Base-by-base conservation (phyloP, 1,140 invertebrate genomes). In the Ceratosolen fusciceps region DNA sequence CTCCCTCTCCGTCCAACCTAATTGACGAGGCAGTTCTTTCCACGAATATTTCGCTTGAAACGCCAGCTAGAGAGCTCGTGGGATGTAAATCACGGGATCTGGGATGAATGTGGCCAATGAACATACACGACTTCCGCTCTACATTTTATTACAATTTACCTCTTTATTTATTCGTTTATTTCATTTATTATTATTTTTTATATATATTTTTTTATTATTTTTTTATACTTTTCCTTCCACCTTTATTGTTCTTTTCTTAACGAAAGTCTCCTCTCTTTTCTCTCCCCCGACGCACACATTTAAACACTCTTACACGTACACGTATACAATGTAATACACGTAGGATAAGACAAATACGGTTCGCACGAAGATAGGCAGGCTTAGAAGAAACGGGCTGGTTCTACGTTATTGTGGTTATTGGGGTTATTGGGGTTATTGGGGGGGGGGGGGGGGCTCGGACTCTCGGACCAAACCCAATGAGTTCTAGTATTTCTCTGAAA, bases 251-350 rank as follows among this genome's bases (percentile, higher is more conserved):
- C 12, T 73, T 39, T 54, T 68, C 49, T 54, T 34, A 68, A 76
- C 49, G 43, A 52, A 75, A 75, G 19, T 24, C 26, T 60, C 49
- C 3, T 60, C 26, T 73, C 8, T 74, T 31, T 5, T 74, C 67
- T 75, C 47, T 60, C 39, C 62, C 62, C 34, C 2, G 70, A 77
- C 74, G 70, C 74, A 77, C n/a, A n/a, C n/a, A n/a, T n/a, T n/a
- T 71, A 58, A 70, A 39, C 60, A 65, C n/a, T 37, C 60, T 26
- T 52, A 9, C 21, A 2, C 37, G 10, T 54, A 34, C 14, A 68
- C 16, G 12, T 43, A 12, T 43, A 43, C 5, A 12, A 43, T 43
- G 39, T 43, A 12, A 43, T n/a, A n/a, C n/a, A n/a, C n/a, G n/a
- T n/a, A n/a, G n/a, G n/a, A n/a, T n/a, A n/a, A n/a, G n/a, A n/a